Evolutionary conservation across 2,888 invertebrate species (phyloP), one percentile per base, ranked within the genome.

Genomic region (Acronicta alni): DNA sequence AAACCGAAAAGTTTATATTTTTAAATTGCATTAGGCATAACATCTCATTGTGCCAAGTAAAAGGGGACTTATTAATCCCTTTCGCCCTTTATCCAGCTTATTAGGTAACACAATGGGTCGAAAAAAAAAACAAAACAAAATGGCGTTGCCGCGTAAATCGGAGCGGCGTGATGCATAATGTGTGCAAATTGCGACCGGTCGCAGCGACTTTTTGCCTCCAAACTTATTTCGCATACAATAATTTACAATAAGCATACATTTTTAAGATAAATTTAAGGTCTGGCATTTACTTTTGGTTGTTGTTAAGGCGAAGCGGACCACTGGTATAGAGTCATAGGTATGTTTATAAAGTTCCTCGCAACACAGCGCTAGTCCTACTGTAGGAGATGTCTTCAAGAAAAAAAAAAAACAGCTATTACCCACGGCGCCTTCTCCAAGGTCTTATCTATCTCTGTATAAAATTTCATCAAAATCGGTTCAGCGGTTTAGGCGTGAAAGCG

Each of bases 181-280:
- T 82, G 88, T 84, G 85, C 85, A 89, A 90, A 89, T 90, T 88
- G 82, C 81, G 78, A 80, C 70, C 74, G 74, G 69, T 59, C 71
- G 74, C 64, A 69, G 53, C 64, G 77, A 68, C 76, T 81, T 84
- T 81, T 85, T 85, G 79, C 78, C 66, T 67, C 67, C 80, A 74
- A 85, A 84, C 81, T 83, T 84, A 81, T 86, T 85, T 84, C 79
- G 81, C 66, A 77, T 80, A 77, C 85, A 77, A 88, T 87, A 88
- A 86, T 87, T 87, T 82, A 88, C 80, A 83, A 82, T 81, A 75
- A 81, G 75, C 76, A 77, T 59, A 57, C 23, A n/a, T 69, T 80
- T 70, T 72, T 67, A 53, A 85, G 77, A 88, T 88, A 88, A 83
- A 86, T 86, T 85, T 78, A 63, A 53, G 67, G 69, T 86, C 83